These are phyloP conservation scores for Nomada fabriciana DNA, from an alignment of 2,888 invertebrate species.

Conservation along the genomic window DNA sequence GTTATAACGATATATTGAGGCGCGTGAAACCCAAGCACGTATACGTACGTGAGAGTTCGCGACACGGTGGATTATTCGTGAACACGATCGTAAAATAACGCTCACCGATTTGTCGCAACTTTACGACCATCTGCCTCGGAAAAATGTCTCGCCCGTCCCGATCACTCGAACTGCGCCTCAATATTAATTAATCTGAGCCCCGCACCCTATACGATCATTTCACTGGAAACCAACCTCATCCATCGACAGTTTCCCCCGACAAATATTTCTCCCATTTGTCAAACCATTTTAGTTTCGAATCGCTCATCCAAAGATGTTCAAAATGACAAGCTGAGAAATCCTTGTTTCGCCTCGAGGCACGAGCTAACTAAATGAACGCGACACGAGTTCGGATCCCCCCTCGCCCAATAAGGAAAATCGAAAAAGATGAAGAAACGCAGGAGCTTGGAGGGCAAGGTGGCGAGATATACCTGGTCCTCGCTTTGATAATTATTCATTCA, in stretches of 20 bases:
- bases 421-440: conserved; percentile 12
- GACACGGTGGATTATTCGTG: conserved; percentile 67
- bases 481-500: conserved; percentile 81
- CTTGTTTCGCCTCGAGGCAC: background rate
- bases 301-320: background rate
- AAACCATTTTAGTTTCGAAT: background rate
- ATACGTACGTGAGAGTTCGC: conserved; percentile 59
- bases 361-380: conserved; percentile 18
- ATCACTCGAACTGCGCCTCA: too few relatives aligned
- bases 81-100: conserved; percentile 70
- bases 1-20: conserved; percentile 66
- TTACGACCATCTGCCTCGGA: conserved; percentile 12
- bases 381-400: conserved; percentile 7
- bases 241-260: too few relatives aligned
- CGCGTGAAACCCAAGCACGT: conserved; percentile 45
- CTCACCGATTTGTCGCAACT: conserved; percentile 31
- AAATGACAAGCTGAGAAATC: background rate
- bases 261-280: too few relatives aligned
- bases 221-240: too few relatives aligned
- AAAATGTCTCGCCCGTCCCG: background rate
- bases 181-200: too few relatives aligned
- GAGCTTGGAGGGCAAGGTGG: conserved; percentile 42
- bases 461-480: conserved; percentile 69
- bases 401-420: conserved; percentile 25
- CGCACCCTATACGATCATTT: too few relatives aligned